Evolutionary conservation across 2,797 vertebrate species (phyloP), one percentile per base, ranked within the genome.

Genomic region (Molossus alvarezi): DNA sequence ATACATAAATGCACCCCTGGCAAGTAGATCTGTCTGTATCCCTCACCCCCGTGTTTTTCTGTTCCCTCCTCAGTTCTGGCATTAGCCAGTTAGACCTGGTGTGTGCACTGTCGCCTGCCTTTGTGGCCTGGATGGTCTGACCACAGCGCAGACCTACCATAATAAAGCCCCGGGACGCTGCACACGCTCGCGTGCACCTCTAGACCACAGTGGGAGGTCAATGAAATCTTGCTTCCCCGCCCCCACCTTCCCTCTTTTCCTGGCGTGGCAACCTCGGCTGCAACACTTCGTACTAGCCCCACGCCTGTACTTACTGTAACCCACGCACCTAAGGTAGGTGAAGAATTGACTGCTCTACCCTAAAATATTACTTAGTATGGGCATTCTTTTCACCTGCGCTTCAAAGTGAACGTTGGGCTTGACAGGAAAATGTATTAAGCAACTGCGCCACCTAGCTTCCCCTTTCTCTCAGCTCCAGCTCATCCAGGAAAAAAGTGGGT

Each of bases 381-480:
- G 12, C 37, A 6, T 69, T 60, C 12, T 92, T 73, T 65, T 25
- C 91, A 84, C 88, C 92, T 92, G 96, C 11, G 12, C 88, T 33
- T 18, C 27, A 1, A 6, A 45, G 53, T 77, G 2, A 10, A 62
- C 10, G 9, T 4, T 7, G 62, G 64, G n/a, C 9, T 37, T 33
- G 58, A 27, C 33, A 1, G 55, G 37, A 72, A 89, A 55, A 95
- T 87, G n/a, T 51, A 48, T 90, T 73, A 41, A 81, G 88, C 95
- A 91, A 93, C 71, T 29, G 96, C 97, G 97, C 97, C 97, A 94
- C 76, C 97, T 98, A 95, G 96, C 91, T 64, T 3, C 23, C 73
- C 18, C 5, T 27, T 15, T 33, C 64, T 64, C 8, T 14, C 6
- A 5, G 12, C 17, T 37, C 27, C 33, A 2, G 2, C 13, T 67